phyloP scores from a whole-genome alignment of 2,888 invertebrate species.

The Phragmatobia fuliginosa region DNA sequence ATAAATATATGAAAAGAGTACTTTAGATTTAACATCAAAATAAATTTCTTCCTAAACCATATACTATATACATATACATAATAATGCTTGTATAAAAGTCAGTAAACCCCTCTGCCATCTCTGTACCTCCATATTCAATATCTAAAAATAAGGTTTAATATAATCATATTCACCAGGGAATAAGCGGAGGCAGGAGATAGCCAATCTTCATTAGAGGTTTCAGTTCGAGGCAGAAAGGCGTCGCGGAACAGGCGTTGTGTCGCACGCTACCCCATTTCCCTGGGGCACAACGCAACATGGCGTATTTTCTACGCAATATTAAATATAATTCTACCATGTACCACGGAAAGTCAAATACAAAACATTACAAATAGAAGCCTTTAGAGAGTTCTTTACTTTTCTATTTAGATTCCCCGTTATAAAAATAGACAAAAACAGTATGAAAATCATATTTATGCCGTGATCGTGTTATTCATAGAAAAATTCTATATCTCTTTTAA shows the following conservation, averaged over 20 bases:
- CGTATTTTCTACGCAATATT: slow-evolving; percentile 44
- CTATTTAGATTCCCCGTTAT: background rate
- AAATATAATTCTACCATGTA: slow-evolving; percentile 6
- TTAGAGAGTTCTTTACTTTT: background rate
- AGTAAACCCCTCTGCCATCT: background rate
- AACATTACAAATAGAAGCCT: background rate
- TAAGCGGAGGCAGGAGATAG: slow-evolving; percentile 29
- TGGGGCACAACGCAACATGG: slow-evolving; percentile 29
- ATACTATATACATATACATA: background rate
- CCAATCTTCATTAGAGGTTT: slow-evolving; percentile 50
- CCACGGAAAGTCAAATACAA: background rate
- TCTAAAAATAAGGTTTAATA: slow-evolving; percentile 13
- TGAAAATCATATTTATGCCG: background rate
- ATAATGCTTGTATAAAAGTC: background rate
- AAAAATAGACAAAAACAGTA: background rate
- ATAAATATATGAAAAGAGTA: background rate
- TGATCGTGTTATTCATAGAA: background rate
- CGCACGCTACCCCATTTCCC: slow-evolving; percentile 48
- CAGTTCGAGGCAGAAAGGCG: slow-evolving; percentile 39
- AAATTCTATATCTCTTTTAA: background rate
- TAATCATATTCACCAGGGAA: slow-evolving; percentile 39
- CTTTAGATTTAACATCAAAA: background rate
- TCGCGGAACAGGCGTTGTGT: slow-evolving; percentile 30
- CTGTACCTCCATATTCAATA: background rate
- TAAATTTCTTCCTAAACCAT: background rate